These are phyloP conservation scores for Pediacus dermestoides DNA, from an alignment of 2,888 invertebrate genomes.

Conservation along the genomic window DNA sequence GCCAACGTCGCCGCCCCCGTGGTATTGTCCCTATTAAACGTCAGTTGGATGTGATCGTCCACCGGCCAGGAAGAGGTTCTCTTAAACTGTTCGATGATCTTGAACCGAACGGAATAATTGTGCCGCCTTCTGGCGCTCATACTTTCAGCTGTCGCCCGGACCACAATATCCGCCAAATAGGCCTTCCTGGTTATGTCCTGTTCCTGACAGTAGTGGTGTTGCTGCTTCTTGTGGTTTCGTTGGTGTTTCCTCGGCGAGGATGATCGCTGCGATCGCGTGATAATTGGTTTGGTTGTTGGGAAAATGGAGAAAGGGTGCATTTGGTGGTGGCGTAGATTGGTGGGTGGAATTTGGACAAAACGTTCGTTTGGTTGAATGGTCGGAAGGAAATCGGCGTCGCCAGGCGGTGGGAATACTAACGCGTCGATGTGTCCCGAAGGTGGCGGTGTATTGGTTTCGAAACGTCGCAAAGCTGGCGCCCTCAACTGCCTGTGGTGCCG, in stretches of 20 bases:
- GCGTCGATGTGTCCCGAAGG: constrained; percentile 26
- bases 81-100: constrained; percentile 62
- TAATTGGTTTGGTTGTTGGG: constrained; percentile 16
- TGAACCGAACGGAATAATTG: constrained; percentile 65
- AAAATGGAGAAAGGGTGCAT: no score
- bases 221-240: constrained; percentile 20
- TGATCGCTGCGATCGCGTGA: constrained; percentile 20
- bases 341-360: constrained; percentile 31
- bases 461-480: constrained; percentile 19
- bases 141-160: constrained; percentile 63
- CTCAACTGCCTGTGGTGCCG: constrained; percentile 34
- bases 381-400: constrained; percentile 17
- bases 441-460: constrained; percentile 16
- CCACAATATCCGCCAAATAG: constrained; percentile 62
- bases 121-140: constrained; percentile 53
- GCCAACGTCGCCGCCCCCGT: constrained; percentile 32
- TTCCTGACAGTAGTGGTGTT: constrained; percentile 53
- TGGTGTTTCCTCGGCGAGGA: constrained; percentile 10
- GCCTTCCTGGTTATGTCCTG: constrained; percentile 64
- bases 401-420: constrained; percentile 21
- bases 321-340: constrained; percentile 19
- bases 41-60: constrained; percentile 53
- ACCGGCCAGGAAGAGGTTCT: constrained; percentile 50
- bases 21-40: constrained; percentile 45
- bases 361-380: constrained; percentile 25